phyloP scores from a whole-genome alignment of 2,113 vertebrate genomes.

The Hystrix cristata region DNA sequence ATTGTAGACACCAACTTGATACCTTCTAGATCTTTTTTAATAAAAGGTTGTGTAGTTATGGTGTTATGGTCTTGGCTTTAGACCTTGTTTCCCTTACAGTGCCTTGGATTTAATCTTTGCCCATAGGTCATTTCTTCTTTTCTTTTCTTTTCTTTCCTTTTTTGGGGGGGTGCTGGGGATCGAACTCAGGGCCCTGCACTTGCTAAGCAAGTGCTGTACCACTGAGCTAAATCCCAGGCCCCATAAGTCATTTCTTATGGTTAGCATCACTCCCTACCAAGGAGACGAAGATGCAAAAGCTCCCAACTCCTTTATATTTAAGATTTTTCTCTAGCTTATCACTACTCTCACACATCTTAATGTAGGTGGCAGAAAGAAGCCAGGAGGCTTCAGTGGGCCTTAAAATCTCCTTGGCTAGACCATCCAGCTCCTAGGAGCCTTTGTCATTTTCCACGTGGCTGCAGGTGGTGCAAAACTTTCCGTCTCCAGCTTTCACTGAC shows the following conservation, averaged over 20 bases:
- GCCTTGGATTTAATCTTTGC: not conserved
- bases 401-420: not conserved
- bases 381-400: too few relatives aligned
- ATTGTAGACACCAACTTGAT: not conserved
- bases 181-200: too few relatives aligned
- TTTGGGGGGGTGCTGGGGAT: too few relatives aligned
- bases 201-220: too few relatives aligned
- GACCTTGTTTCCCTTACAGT: not conserved
- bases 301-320: not conserved
- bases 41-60: not conserved
- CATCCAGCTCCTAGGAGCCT: not conserved
- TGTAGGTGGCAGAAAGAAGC: accelerated
- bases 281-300: not conserved
- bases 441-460: not conserved
- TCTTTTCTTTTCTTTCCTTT: too few relatives aligned
- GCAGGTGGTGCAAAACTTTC: accelerated
- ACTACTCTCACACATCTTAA: not conserved
- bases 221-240: too few relatives aligned
- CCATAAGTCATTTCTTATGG: not conserved
- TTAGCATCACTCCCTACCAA: not conserved
- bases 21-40: not conserved
- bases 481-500: not conserved
- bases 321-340: not conserved
- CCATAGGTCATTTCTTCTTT: not conserved
- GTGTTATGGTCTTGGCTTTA: not conserved